phyloP scores from a whole-genome alignment of 1,140 invertebrate genomes.

The Solenopsis invicta region DNA sequence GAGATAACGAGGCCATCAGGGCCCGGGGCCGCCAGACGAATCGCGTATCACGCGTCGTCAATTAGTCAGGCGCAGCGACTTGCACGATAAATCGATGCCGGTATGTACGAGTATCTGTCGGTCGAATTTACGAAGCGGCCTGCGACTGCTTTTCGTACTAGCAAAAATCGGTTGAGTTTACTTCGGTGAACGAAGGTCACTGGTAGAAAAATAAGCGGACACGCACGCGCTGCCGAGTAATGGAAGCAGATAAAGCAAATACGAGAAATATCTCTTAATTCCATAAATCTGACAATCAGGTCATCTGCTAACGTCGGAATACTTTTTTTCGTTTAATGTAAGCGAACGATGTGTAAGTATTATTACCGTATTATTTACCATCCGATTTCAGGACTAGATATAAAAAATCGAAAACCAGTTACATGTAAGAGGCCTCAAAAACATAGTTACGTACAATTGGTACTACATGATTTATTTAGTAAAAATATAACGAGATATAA shows the following conservation, averaged over 20 bases:
- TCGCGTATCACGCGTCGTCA: conserved; percentile 76
- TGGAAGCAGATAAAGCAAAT: conserved; percentile 5
- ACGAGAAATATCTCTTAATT: not conserved
- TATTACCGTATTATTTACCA: not conserved
- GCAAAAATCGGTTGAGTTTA: conserved; percentile 4
- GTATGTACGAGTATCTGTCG: not conserved
- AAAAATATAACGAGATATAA: not conserved
- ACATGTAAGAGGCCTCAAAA: not conserved
- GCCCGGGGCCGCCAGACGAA: conserved; percentile 45
- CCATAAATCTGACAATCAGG: not conserved
- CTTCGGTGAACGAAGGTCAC: not conserved
- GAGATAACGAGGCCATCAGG: conserved; percentile 58
- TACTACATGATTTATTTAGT: not conserved
- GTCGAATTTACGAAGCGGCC: conserved; percentile 58
- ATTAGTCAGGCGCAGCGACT: conserved; percentile 78
- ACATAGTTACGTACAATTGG: not conserved
- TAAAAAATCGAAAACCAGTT: not conserved
- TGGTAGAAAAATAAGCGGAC: not conserved
- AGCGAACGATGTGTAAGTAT: not conserved
- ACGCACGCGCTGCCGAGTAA: not conserved
- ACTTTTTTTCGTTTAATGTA: not conserved
- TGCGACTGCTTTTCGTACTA: not conserved
- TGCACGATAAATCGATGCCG: conserved; percentile 74
- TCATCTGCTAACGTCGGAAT: not conserved
- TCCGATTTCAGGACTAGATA: not conserved